phyloP scores from a whole-genome alignment of 2,797 vertebrate genomes.

The Sebastes trivittatus region DNA sequence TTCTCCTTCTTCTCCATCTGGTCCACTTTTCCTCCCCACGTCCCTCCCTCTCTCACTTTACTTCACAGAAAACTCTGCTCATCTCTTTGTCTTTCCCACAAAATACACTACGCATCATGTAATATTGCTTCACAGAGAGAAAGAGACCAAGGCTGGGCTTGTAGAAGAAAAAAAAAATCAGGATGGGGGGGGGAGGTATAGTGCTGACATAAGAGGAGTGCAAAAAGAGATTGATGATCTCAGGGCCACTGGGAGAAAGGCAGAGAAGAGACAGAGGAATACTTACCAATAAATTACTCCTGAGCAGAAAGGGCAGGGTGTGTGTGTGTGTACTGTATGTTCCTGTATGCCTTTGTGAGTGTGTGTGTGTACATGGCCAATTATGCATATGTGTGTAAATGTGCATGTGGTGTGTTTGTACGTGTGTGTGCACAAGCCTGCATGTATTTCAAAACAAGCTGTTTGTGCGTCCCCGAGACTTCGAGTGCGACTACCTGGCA shows the following conservation, averaged over 20 bases:
- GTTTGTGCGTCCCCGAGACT: neutral
- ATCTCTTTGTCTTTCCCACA: slow-evolving; percentile 19
- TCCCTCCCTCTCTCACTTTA: neutral
- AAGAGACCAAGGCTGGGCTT: slow-evolving; percentile 30
- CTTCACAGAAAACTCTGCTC: slow-evolving; percentile 14
- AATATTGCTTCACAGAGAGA: slow-evolving; percentile 42
- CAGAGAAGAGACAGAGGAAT: slow-evolving; percentile 68
- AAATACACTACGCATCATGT: slow-evolving; percentile 29
- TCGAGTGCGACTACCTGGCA: slow-evolving; percentile 17
- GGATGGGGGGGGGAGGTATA: slow-evolving; percentile 37
- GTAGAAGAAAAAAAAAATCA: slow-evolving; percentile 6
- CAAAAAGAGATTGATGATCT: slow-evolving; percentile 83
- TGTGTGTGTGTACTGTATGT: neutral
- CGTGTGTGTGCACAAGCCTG: neutral
- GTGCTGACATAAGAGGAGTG: slow-evolving; percentile 78
- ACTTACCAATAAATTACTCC: slow-evolving; percentile 76
- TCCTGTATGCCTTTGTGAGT: neutral
- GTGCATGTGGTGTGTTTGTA: neutral
- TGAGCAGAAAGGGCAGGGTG: slow-evolving; percentile 59
- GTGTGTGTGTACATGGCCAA: neutral
- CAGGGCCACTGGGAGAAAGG: slow-evolving; percentile 76
- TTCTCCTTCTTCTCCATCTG: neutral
- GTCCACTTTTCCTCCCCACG: neutral
- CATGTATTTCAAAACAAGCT: neutral
- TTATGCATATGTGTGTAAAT: slow-evolving; percentile 11